Conservation (phyloP, 1,140 invertebrate species). For the Drosophila guanche region DNA sequence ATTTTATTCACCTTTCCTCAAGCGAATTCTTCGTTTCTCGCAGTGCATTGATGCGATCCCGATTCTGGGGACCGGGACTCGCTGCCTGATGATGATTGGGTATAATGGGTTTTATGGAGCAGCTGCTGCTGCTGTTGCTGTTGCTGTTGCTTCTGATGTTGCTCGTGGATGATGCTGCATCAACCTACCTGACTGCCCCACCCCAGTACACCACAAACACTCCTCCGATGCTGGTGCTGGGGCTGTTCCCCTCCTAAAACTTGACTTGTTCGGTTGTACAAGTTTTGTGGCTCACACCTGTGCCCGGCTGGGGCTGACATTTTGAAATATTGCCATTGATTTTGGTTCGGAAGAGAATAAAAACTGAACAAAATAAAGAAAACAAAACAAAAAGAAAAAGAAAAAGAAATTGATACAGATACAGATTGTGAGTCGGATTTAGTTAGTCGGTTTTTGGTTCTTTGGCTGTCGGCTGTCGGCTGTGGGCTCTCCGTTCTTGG, state of each 20-base stretch:
- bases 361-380: constrained; percentile 2
- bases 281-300: constrained; percentile 80
- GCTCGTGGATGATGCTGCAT: constrained; percentile 38
- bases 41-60: constrained; percentile 45
- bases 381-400: constrained; percentile 11
- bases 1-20: neutral
- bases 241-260: constrained; percentile 8
- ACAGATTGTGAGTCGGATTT: constrained; percentile 60
- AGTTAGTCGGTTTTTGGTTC: constrained; percentile 2
- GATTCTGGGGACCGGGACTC: constrained; percentile 54
- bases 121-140: constrained; percentile 64
- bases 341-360: constrained; percentile 46
- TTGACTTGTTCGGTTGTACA: constrained; percentile 58
- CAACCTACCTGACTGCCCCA: constrained; percentile 6
- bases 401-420: constrained; percentile 51
- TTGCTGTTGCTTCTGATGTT: constrained; percentile 42
- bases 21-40: neutral
- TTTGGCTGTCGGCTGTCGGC: too few relatives aligned
- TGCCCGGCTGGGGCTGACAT: constrained; percentile 68
- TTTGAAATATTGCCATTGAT: constrained; percentile 82
- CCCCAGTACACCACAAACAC: neutral
- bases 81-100: constrained; percentile 77
- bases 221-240: neutral
- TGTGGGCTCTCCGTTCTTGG: neutral
- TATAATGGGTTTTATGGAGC: constrained; percentile 82